phyloP scores from a whole-genome alignment of 2,113 vertebrate genomes.

The Procavia capensis region DNA sequence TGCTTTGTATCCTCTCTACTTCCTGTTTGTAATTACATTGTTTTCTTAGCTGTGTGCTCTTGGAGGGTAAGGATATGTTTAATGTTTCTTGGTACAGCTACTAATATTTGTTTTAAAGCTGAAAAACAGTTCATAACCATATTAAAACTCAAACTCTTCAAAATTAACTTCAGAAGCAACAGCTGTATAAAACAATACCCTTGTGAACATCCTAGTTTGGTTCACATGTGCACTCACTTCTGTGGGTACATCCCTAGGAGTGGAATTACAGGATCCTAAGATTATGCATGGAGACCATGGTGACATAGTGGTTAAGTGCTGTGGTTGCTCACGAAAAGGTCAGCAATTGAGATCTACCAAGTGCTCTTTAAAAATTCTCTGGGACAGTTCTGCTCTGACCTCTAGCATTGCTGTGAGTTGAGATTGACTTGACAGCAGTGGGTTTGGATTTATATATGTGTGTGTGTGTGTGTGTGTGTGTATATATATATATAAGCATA shows the following conservation, averaged over 20 bases:
- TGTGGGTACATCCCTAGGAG: background rate
- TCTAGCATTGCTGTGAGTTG: too few species aligned
- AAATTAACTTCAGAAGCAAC: conserved; percentile 52
- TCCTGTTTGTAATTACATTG: background rate
- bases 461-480: too few species aligned
- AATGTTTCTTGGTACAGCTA: background rate
- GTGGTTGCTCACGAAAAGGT: too few species aligned
- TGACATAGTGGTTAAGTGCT: too few species aligned
- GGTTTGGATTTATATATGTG: too few species aligned
- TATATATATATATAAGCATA: too few species aligned
- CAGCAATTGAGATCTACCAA: too few species aligned
- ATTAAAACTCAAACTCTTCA: conserved; percentile 16
- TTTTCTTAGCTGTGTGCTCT: conserved; percentile 35
- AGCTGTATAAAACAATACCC: background rate
- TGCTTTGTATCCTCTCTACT: background rate
- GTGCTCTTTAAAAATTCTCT: too few species aligned
- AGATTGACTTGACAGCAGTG: too few species aligned
- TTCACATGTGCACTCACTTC: background rate
- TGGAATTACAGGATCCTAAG: background rate
- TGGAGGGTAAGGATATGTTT: background rate
- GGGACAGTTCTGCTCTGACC: too few species aligned
- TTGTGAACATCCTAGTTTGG: conserved; percentile 15
- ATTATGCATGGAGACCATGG: too few species aligned
- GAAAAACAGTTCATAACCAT: conserved; percentile 46
- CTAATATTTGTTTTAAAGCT: conserved; percentile 12